Evolutionary conservation across 1,140 invertebrate species (phyloP).

Genomic region (Scaptomyza montana): DNA sequence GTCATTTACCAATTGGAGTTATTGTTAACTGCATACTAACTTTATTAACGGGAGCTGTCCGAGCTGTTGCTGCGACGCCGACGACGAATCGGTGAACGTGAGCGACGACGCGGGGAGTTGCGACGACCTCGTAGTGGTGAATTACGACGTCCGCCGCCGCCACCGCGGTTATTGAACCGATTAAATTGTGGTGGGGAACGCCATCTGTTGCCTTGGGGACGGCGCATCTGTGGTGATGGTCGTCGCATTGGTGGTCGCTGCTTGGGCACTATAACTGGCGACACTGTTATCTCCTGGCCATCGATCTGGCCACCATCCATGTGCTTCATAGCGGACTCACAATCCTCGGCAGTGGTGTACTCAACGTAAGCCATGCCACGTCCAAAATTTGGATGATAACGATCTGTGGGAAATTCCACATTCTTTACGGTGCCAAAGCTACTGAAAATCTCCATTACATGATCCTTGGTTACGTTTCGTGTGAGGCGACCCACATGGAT

Average conservation of each 20-base stretch:
- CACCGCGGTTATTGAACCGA: slow-evolving; percentile 72
- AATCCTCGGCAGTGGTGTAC: slow-evolving; percentile 96
- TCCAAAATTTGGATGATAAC: slow-evolving; percentile 92
- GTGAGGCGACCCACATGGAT: slow-evolving; percentile 97
- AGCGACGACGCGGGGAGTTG: slow-evolving; percentile 73
- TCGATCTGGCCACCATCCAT: slow-evolving; percentile 98
- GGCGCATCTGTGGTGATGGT: slow-evolving; percentile 86
- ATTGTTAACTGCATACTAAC: neutral
- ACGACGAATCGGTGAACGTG: slow-evolving; percentile 79
- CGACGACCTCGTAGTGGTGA: slow-evolving; percentile 68
- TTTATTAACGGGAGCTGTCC: slow-evolving; percentile 75
- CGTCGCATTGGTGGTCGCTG: slow-evolving; percentile 87
- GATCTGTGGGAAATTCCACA: slow-evolving; percentile 95
- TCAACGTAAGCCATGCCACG: slow-evolving; percentile 98
- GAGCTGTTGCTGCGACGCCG: slow-evolving; percentile 81
- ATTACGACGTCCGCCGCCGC: slow-evolving; percentile 58
- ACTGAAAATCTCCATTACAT: slow-evolving; percentile 97
- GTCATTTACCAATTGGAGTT: slow-evolving; percentile 14
- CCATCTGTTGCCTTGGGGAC: slow-evolving; percentile 86
- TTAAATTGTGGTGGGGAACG: slow-evolving; percentile 86
- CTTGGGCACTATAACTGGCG: slow-evolving; percentile 93
- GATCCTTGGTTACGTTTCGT: slow-evolving; percentile 96
- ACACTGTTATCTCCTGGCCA: slow-evolving; percentile 97
- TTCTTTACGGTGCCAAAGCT: slow-evolving; percentile 95
- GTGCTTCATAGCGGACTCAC: slow-evolving; percentile 99